Base-by-base conservation (phyloP, 2,888 invertebrate genomes). In the Piscicola geometra region DNA sequence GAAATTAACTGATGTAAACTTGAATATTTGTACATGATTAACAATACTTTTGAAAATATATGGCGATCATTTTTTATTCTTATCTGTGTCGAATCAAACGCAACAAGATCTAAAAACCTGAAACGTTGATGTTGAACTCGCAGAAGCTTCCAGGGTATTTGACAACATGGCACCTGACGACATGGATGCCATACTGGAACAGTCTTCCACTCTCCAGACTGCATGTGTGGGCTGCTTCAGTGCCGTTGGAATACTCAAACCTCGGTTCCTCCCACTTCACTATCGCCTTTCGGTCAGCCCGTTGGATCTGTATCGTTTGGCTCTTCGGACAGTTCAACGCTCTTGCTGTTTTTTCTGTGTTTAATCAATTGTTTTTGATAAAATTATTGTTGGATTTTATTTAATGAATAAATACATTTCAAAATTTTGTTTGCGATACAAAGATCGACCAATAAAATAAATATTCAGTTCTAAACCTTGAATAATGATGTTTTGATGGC, bases 231-330 rank as follows among this genome's bases (percentile, higher is more conserved):
- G 15, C 12, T 18, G 25, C 60, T 56, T 21, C 12, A 56, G n/a
- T 56, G 60, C 60, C 60, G 25, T 56, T 56, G 21, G 60, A 25
- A n/a, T 25, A 56, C 60, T 56, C 60, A n/a, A 56, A 56, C 12
- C 3, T 56, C 15, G 60, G 60, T 15, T 21, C 5, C n/a, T 56
- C n/a, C 60, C 60, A 56, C 5, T 25, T 21, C 3, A 56, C 60
- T n/a, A 18, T 56, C 25, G n/a, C 60, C 25, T 21, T 56, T 21
- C n/a, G 9, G 60, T 56, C 60, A 5, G 9, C 60, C 25, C 60
- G 9, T 9, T 56, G 9, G 21, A 56, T 56, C 3, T 5, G 12
- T n/a, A 56, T 5, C n/a, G 60, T 56, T 21, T 56, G 60, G 25
- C n/a, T 21, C 3, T 21, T 25, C n/a, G 60, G 60, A 25, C 60